Percentiles rank a stretch among this genome's conserved stretches.
phyloP scores from a whole-genome alignment of 2,888 invertebrate genomes.

The Cancer borealis region DNA sequence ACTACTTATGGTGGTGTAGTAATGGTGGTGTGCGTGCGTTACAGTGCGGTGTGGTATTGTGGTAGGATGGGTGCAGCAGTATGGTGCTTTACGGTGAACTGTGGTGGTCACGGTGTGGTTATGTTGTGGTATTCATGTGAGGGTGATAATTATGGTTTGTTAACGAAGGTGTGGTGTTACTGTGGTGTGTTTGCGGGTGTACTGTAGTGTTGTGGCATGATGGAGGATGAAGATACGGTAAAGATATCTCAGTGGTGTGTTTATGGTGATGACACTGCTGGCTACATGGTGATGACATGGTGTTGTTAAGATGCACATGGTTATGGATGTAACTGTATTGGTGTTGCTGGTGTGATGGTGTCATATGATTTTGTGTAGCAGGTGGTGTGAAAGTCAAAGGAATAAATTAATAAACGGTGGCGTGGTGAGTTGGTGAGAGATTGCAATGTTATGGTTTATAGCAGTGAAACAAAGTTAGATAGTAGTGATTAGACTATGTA shows the following conservation, averaged over 20 bases:
- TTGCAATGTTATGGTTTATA: too few species aligned
- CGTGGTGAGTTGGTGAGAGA: neutral
- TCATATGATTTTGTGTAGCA: neutral
- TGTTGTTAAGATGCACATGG: neutral
- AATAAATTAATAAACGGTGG: neutral
- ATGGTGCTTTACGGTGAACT: neutral
- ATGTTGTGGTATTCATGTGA: neutral
- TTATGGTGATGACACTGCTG: neutral
- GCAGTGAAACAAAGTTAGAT: too few species aligned
- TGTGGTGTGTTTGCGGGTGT: neutral
- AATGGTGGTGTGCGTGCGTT: neutral
- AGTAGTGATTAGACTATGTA: too few species aligned
- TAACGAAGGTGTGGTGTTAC: neutral
- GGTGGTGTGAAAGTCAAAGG: neutral
- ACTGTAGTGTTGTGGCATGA: neutral
- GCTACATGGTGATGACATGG: neutral
- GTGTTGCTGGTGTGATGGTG: neutral
- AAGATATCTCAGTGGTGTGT: too few species aligned
- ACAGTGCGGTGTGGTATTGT: neutral
- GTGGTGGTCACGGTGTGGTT: conserved; percentile 5
- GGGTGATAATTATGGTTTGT: neutral
- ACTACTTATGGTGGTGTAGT: neutral
- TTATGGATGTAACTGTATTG: neutral
- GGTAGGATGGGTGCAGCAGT: neutral
- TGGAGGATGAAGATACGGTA: neutral